Conservation (phyloP, 2,797 vertebrate species). For the Tadarida brasiliensis region DNA sequence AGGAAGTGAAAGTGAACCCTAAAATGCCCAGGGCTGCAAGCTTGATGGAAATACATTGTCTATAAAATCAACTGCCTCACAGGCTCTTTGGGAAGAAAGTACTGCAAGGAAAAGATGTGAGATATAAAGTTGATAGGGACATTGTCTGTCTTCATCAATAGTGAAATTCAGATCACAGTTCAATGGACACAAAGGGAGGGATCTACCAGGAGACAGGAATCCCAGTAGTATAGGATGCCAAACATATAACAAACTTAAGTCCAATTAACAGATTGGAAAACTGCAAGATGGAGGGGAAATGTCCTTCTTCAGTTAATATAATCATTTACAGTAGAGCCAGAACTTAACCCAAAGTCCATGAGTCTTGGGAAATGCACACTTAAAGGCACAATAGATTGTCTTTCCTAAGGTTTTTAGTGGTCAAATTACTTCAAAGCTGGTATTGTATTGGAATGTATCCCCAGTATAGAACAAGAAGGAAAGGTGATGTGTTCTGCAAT, state of each 20-base stretch:
- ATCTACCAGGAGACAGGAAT: neutral
- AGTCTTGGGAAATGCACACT: neutral
- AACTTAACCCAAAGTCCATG: neutral
- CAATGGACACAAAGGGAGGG: neutral
- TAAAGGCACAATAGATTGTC: neutral
- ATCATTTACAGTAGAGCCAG: neutral
- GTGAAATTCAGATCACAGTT: neutral
- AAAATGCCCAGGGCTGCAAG: neutral
- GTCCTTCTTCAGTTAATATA: neutral
- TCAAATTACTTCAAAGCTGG: neutral
- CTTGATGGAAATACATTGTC: neutral
- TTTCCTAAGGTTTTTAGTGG: neutral
- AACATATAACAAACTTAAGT: neutral
- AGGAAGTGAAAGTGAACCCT: slow-evolving; percentile 33
- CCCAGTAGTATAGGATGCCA: neutral
- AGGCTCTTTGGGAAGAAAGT: neutral
- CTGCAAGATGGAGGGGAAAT: neutral
- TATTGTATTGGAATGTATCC: neutral
- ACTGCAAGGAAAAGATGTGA: neutral
- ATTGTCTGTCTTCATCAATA: neutral
- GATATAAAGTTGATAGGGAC: neutral
- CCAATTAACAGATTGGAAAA: neutral
- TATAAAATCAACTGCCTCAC: neutral
- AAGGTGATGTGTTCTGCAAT: neutral
- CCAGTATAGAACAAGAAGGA: neutral